These are phyloP conservation scores for Pontoporia blainvillei DNA, from an alignment of 2,113 vertebrate genomes.

Conservation along the genomic window DNA sequence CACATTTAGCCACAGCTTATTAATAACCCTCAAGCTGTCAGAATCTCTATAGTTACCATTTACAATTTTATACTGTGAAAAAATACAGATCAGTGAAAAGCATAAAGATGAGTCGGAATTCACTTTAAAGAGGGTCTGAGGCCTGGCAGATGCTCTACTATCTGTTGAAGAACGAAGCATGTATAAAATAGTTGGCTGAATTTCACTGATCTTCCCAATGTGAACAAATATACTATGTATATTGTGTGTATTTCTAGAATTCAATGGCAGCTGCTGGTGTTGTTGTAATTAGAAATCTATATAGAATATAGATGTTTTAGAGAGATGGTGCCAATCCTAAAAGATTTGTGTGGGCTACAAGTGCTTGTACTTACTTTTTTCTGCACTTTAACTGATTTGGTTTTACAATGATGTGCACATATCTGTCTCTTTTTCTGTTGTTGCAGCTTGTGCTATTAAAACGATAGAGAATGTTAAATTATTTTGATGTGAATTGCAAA, in stretches of 20 bases:
- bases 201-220: slow-evolving; percentile 83
- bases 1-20: slow-evolving; percentile 66
- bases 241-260: slow-evolving; percentile 86
- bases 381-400: slow-evolving; percentile 83
- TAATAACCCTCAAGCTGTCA: slow-evolving; percentile 74
- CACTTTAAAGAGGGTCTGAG: slow-evolving; percentile 67
- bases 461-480: slow-evolving; percentile 93
- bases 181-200: slow-evolving; percentile 70
- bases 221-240: slow-evolving; percentile 89
- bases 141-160: slow-evolving; percentile 67
- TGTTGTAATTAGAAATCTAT: slow-evolving; percentile 88
- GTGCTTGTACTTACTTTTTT: slow-evolving; percentile 85
- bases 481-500: slow-evolving; percentile 89
- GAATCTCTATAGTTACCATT: slow-evolving; percentile 72
- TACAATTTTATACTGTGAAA: slow-evolving; percentile 80
- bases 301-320: slow-evolving; percentile 89
- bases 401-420: slow-evolving; percentile 83
- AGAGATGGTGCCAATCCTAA: slow-evolving; percentile 90
- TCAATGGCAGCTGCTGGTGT: slow-evolving; percentile 87
- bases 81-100: slow-evolving; percentile 76
- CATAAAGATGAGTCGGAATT: slow-evolving; percentile 70
- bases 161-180: slow-evolving; percentile 74
- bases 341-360: slow-evolving; percentile 87
- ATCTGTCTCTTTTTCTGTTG: slow-evolving; percentile 80
- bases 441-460: slow-evolving; percentile 88